Conservation (phyloP, 53 echinoderm and acorn worm genomes). For the Stichopus horrens region DNA sequence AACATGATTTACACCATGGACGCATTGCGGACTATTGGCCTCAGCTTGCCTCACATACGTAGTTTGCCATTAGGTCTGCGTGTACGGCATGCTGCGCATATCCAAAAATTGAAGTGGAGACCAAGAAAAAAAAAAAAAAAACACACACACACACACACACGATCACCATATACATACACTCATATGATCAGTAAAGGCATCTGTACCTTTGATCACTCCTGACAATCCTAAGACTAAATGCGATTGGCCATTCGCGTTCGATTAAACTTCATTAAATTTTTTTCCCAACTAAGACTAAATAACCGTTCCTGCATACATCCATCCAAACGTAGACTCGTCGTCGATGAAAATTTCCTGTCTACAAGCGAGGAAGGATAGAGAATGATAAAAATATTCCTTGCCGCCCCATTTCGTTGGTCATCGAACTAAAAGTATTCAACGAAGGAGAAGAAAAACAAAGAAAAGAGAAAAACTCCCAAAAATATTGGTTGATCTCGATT, state of each 20-base stretch:
- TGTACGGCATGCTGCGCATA: no score
- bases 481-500: neutral
- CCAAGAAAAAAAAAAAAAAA: no score
- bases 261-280: conserved; percentile 25
- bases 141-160: no score
- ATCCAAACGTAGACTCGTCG: neutral
- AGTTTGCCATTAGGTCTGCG: no score
- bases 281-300: neutral
- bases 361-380: neutral
- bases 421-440: neutral
- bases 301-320: conserved; percentile 2
- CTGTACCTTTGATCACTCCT: neutral
- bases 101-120: no score
- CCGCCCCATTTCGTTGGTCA: conserved; percentile 7
- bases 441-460: neutral
- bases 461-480: neutral
- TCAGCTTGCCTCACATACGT: no score
- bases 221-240: neutral
- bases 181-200: neutral
- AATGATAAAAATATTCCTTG: neutral
- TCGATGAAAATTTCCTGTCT: neutral
- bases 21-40: no score
- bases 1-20: no score
- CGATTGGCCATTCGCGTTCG: conserved; percentile 3
- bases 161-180: no score